These are phyloP conservation scores for Choloepus hoffmanni DNA, from an alignment of 2,113 vertebrate genomes.

Conservation along the genomic window DNA sequence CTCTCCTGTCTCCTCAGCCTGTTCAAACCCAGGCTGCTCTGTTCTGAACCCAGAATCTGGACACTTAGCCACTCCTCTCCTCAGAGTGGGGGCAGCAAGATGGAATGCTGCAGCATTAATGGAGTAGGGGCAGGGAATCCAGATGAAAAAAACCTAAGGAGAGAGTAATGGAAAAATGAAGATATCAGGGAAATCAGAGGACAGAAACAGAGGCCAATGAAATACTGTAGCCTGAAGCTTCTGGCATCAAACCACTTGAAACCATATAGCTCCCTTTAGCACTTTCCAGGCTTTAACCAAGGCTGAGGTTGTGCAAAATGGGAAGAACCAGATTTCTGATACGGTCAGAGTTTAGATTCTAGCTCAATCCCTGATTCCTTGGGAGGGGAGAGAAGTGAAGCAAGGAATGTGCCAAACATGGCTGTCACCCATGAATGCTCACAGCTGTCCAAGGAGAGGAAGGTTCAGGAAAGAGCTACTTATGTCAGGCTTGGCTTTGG, in stretches of 20 bases:
- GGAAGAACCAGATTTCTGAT: neutral
- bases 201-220: neutral
- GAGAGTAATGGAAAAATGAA: neutral
- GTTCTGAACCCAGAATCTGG: neutral
- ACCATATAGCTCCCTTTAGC: neutral
- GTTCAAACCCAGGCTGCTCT: neutral
- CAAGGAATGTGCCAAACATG: constrained; percentile 2
- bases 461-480: constrained; percentile 65
- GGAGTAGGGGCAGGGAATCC: neutral
- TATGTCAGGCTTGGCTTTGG: constrained; percentile 63
- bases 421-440: constrained; percentile 61
- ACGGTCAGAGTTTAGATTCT: neutral
- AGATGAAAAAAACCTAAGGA: neutral
- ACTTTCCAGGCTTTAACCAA: neutral
- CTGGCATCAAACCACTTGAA: neutral
- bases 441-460: constrained; percentile 72
- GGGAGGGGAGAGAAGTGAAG: neutral
- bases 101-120: neutral
- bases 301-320: neutral
- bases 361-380: neutral
- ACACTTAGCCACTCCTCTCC: neutral
- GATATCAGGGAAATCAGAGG: neutral
- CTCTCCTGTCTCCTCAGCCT: neutral
- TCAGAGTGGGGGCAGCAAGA: neutral
- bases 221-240: neutral